Evolutionary conservation across 2,113 vertebrate species (phyloP).

Genomic region (Trematocara marginatum): DNA sequence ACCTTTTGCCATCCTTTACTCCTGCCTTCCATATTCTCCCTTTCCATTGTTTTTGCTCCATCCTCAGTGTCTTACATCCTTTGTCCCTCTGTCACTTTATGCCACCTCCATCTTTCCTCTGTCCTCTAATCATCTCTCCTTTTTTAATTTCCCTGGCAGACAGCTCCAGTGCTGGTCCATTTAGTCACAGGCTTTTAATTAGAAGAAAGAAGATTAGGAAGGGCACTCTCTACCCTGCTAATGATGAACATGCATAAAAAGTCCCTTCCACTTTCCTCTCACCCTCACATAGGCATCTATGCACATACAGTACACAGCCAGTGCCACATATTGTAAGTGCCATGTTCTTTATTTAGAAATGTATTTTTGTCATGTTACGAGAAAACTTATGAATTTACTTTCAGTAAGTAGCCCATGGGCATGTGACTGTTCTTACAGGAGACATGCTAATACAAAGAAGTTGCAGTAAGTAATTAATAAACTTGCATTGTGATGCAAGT

Average conservation of each 20-base stretch:
- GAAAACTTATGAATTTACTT: not conserved
- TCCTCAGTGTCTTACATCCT: conserved; percentile 12
- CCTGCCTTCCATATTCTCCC: not conserved
- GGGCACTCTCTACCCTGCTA: conserved; percentile 28
- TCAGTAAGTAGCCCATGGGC: not conserved
- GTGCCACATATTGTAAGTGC: not conserved
- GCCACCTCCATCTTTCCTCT: conserved; percentile 8
- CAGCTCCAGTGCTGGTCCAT: conserved; percentile 37
- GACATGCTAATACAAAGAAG: not conserved
- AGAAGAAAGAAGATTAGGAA: conserved; percentile 52
- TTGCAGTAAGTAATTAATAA: not conserved
- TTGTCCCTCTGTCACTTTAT: not conserved
- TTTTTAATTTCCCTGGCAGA: conserved; percentile 53
- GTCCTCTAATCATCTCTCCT: conserved; percentile 48
- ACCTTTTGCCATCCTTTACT: not conserved
- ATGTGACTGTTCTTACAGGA: not conserved
- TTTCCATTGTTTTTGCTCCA: not conserved
- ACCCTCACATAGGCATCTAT: not conserved
- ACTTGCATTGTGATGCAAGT: not conserved
- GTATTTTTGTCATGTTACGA: not conserved
- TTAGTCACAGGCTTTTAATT: conserved; percentile 67
- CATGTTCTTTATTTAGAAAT: conserved; percentile 11
- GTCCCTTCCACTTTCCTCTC: not conserved
- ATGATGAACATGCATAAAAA: conserved; percentile 4
- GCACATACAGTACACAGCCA: not conserved